Percentiles rank a stretch among this genome's conserved stretches.
phyloP scores from a whole-genome alignment of 2,797 vertebrate genomes.

The Caiman crocodilus region DNA sequence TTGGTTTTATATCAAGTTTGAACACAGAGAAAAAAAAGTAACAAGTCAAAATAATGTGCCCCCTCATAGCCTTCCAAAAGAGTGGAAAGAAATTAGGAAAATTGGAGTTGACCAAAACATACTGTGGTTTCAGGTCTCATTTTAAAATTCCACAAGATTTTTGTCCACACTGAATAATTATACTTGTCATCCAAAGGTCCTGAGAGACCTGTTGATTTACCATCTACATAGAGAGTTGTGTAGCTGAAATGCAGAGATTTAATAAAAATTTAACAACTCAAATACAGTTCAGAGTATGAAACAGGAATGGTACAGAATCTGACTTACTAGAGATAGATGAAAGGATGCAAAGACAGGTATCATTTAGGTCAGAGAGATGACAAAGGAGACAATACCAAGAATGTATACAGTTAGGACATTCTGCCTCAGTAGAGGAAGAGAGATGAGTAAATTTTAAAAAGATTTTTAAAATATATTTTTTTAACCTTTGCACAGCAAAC shows the following conservation, averaged over 20 bases:
- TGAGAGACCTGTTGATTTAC: neutral
- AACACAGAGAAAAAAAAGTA: no score
- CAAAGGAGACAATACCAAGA: neutral
- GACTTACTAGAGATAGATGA: neutral
- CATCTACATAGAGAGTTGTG: neutral
- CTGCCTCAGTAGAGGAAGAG: neutral
- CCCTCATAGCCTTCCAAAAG: neutral
- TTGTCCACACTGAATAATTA: neutral
- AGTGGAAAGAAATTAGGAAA: neutral
- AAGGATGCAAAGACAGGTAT: neutral
- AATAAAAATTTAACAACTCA: neutral
- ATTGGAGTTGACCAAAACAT: neutral
- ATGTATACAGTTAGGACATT: neutral
- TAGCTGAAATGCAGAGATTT: neutral
- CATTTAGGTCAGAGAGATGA: neutral
- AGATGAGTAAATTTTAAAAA: neutral
- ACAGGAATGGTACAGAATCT: neutral
- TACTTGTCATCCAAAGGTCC: neutral
- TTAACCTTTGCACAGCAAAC: neutral
- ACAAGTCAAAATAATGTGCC: no score
- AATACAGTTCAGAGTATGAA: neutral
- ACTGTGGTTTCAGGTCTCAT: neutral
- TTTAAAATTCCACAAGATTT: neutral
- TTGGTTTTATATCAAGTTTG: no score
- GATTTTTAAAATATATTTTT: neutral